Base-by-base conservation (phyloP, 1,140 invertebrate species). In the Teleogryllus occipitalis region DNA sequence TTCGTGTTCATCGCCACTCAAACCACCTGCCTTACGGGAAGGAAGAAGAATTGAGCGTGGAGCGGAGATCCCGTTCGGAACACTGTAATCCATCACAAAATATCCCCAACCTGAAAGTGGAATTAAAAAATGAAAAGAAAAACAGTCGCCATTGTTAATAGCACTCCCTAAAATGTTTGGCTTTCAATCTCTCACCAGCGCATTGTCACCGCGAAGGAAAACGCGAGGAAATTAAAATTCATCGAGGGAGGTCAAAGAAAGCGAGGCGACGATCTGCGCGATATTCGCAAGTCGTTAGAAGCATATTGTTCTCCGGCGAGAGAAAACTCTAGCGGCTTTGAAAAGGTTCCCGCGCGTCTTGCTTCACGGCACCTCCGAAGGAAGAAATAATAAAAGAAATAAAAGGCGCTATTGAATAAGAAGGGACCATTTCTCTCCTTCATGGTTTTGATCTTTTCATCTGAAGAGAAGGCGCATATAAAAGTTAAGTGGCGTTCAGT, bases 381-480 rank as follows among this genome's bases (percentile, higher is more conserved):
- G 54, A 65, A 65, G 18, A 14, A 65, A 65, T 65, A 65, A 65
- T 14, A 65, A 18, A 65, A 65, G 18, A 14, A 65, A 65, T 14
- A 14, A 65, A 65, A 65, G 54, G 18, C 2, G 10, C 54, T 65
- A 14, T 65, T 65, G 54, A 65, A 65, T 65, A 65, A 65, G 54
- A 65, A 65, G 54, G 54, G 54, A 18, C 54, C 54, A 65, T 65
- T 65, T 65, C 54, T 65, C 54, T 65, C 54, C 54, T 65, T 65
- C 54, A 65, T 65, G 54, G 54, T 65, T 65, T 65, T 65, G 54
- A 65, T 65, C 54, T 65, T 65, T 65, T 65, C 54, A 65, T 65
- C 54, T 65, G 54, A 18, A 65, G 10, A 65, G 54, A 65, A 65
- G 54, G 54, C 54, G 54, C 54, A 65, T 65, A 65, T 65, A 65